Evolutionary conservation across 2,797 vertebrate genomes (phyloP).

Genomic region (Chaetodon trifasciatus): DNA sequence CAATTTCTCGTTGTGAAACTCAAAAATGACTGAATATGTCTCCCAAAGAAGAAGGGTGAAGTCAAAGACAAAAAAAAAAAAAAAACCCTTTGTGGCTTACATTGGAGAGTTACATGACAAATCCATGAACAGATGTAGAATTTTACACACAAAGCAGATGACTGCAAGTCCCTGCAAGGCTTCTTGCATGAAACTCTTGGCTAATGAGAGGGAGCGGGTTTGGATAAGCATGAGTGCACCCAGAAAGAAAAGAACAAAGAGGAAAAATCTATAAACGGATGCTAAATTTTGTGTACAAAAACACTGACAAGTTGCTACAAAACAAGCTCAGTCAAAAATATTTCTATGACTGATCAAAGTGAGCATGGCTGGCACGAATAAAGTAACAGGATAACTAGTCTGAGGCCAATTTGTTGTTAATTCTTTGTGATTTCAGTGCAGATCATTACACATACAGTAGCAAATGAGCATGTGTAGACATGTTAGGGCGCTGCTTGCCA

Average conservation of each 20-base stretch:
- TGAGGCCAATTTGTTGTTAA: conserved; percentile 33
- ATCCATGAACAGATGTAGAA: conserved; percentile 69
- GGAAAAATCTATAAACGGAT: conserved; percentile 73
- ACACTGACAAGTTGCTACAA: conserved; percentile 60
- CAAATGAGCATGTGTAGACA: conserved; percentile 7
- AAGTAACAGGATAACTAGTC: conserved; percentile 19
- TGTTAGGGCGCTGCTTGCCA: neutral
- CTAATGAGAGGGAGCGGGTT: conserved; percentile 61
- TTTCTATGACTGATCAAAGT: conserved; percentile 64
- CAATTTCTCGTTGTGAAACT: conserved; percentile 51
- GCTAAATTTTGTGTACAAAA: conserved; percentile 71
- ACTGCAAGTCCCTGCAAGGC: conserved; percentile 61
- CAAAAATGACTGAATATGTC: conserved; percentile 53
- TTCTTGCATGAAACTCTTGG: conserved; percentile 59
- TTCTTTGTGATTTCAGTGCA: conserved; percentile 19
- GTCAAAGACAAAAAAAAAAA: conserved; percentile 32
- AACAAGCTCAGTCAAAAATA: conserved; percentile 57
- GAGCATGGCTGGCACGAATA: conserved; percentile 39
- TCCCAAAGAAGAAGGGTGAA: conserved; percentile 9
- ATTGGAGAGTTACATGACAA: conserved; percentile 66
- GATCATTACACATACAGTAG: conserved; percentile 17
- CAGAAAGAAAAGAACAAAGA: conserved; percentile 53
- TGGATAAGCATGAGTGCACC: conserved; percentile 52
- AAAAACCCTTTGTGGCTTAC: conserved; percentile 49
- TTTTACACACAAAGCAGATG: conserved; percentile 65